phyloP scores from a whole-genome alignment of 2,888 invertebrate species.

The Ditula angustiorana region DNA sequence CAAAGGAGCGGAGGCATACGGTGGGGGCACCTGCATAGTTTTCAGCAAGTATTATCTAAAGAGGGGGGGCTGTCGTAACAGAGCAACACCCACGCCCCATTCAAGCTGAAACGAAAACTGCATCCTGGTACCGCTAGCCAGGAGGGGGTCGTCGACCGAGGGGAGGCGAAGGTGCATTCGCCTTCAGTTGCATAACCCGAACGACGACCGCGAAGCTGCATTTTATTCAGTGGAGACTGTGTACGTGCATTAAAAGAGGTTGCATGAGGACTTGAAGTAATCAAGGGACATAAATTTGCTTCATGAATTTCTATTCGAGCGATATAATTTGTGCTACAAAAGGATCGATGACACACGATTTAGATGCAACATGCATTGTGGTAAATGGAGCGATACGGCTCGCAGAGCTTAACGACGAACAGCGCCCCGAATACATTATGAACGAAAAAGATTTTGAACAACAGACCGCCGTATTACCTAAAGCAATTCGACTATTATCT shows the following conservation, averaged over 20 bases:
- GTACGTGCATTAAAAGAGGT: constrained; percentile 48
- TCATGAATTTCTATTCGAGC: constrained; percentile 26
- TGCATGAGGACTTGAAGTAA: constrained; percentile 37
- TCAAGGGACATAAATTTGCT: constrained; percentile 27
- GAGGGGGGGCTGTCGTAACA: constrained; percentile 53
- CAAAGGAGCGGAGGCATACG: constrained; percentile 28
- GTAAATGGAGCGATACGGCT: constrained; percentile 9
- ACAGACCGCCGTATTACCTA: constrained; percentile 11
- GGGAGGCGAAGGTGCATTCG: constrained; percentile 63
- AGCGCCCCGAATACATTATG: constrained; percentile 21
- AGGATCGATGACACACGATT: constrained; percentile 32
- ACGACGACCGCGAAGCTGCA: constrained; percentile 61
- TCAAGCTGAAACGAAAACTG: constrained; percentile 69
- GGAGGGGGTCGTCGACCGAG: constrained; percentile 66
- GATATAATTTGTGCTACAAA: constrained; percentile 31
- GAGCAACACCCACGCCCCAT: constrained; percentile 65
- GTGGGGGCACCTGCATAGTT: constrained; percentile 24
- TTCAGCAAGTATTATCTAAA: constrained; percentile 37
- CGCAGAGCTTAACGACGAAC: constrained; percentile 25
- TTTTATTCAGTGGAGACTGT: constrained; percentile 54
- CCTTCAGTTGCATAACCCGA: constrained; percentile 69
- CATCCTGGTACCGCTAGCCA: constrained; percentile 56
- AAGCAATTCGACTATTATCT: constrained; percentile 17
- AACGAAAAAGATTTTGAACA: constrained; percentile 20
- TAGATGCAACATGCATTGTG: constrained; percentile 28